Conservation (phyloP, 2,888 invertebrate genomes). For the Oligia latruncula region DNA sequence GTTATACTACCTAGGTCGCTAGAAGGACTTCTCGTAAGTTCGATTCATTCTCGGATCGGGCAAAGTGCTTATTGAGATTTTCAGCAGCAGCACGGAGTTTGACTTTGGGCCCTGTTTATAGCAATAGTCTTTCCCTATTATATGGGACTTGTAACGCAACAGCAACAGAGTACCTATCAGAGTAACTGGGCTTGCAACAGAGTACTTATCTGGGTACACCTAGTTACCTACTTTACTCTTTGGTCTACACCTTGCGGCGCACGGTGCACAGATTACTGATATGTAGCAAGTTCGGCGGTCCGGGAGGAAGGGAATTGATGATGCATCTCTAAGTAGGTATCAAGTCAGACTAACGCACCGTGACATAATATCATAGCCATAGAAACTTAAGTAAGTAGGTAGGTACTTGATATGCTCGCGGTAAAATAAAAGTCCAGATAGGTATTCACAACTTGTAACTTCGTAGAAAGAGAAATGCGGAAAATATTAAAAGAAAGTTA, state of each 20-base stretch:
- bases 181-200: too few relatives aligned
- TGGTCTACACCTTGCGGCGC: too few relatives aligned
- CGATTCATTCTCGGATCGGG: too few relatives aligned
- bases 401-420: background rate
- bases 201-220: too few relatives aligned
- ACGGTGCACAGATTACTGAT: too few relatives aligned
- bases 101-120: background rate
- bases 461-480: slow-evolving; percentile 24
- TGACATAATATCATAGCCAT: background rate
- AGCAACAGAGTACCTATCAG: too few relatives aligned
- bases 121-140: background rate
- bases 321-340: background rate
- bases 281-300: too few relatives aligned
- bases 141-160: too few relatives aligned
- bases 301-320: too few relatives aligned
- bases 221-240: too few relatives aligned
- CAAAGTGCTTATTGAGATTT: background rate
- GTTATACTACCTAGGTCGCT: too few relatives aligned
- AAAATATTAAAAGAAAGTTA: slow-evolving; percentile 68
- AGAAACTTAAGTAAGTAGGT: background rate
- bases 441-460: slow-evolving; percentile 14
- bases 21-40: background rate
- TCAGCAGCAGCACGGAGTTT: background rate
- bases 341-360: background rate
- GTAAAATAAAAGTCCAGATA: slow-evolving; percentile 1